Base-by-base conservation (phyloP, 2,888 invertebrate genomes). In the Baccha elongata region DNA sequence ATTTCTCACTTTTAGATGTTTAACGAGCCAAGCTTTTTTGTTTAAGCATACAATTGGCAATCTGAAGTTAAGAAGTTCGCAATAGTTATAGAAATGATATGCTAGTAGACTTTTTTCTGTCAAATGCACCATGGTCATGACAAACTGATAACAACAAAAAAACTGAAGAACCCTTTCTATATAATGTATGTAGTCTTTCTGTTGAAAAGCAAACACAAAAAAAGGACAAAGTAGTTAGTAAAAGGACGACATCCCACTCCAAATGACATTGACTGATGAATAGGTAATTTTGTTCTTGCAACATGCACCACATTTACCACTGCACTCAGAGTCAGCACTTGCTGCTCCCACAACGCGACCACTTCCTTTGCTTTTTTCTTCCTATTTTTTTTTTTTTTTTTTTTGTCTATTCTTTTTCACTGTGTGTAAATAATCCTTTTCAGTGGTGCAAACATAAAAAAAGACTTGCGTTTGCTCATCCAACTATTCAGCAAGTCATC, bases 241-340 rank as follows among this genome's bases (percentile, higher is more conserved):
- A 68, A 68, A 64, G 72, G 73, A 78, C 62, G 67, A 62, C 67
- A 60, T 60, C 40, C 64, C 69, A 72, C 72, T 72, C 72, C 53
- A 76, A 83, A 72, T 78, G 83, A 83, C 83, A 83, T 78, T 83
- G 83, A 83, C 78, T 83, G 83, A 83, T 83, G 83, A 83, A 78
- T 83, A 78, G 78, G 78, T 78, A 78, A 83, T 78, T 83, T 68
- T 60, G 72, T 62, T 62, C 71, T 50, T 68, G 65, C 64, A 48
- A 37, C 81, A 67, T 71, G 40, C 26, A 58, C 23, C 40, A 58
- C 40, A 60, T 60, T 42, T 44, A 29, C 29, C 60, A 29, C 13
- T 6, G 6, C 48, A 55, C 42, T 48, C 67, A 40, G n/a, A n/a
- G 21, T 8, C 55, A 8, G 35, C 42, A n/a, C 58, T 13, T 21